A percentile compares a stretch with the other conserved stretches of the same genome.
Evolutionary conservation across 2,888 invertebrate genomes (phyloP).

Genomic region (Thereva nobilitata): DNA sequence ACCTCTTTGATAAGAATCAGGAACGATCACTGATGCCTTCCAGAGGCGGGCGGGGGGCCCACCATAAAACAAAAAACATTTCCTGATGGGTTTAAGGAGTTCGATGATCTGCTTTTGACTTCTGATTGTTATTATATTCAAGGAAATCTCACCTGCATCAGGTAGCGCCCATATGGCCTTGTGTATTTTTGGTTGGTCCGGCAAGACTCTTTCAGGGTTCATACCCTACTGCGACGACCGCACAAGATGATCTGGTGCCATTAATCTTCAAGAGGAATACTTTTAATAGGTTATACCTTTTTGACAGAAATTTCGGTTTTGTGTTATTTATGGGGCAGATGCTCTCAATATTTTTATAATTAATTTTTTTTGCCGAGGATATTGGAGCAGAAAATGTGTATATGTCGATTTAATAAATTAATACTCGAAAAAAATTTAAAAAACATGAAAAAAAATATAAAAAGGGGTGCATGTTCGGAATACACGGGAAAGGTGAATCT

Average conservation of each 20-base stretch:
- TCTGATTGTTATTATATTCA: neutral
- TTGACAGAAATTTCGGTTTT: neutral
- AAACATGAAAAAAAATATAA: too few relatives aligned
- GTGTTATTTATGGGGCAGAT: slow-evolving; percentile 1
- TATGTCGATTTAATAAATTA: too few relatives aligned
- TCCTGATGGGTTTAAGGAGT: slow-evolving; percentile 23
- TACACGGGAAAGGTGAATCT: too few relatives aligned
- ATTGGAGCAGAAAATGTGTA: too few relatives aligned
- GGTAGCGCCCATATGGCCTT: slow-evolving; percentile 9
- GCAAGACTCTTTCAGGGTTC: neutral
- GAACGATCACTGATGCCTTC: too few relatives aligned
- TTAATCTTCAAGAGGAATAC: slow-evolving; percentile 28
- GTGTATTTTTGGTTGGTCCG: slow-evolving; percentile 10
- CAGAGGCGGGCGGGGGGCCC: slow-evolving; percentile 6
- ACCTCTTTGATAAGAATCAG: slow-evolving; percentile 27
- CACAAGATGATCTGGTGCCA: slow-evolving; percentile 16
- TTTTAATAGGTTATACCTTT: slow-evolving; percentile 14
- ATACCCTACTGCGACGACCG: slow-evolving; percentile 18
- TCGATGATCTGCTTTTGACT: slow-evolving; percentile 20
- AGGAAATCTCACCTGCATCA: slow-evolving; percentile 25
- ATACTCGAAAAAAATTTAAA: too few relatives aligned
- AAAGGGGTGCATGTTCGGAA: too few relatives aligned
- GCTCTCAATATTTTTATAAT: neutral
- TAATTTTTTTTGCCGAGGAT: too few relatives aligned
- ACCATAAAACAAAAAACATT: slow-evolving; percentile 32